Evolutionary conservation across 2,113 vertebrate species (phyloP).

Genomic region (Pleuronectes platessa): DNA sequence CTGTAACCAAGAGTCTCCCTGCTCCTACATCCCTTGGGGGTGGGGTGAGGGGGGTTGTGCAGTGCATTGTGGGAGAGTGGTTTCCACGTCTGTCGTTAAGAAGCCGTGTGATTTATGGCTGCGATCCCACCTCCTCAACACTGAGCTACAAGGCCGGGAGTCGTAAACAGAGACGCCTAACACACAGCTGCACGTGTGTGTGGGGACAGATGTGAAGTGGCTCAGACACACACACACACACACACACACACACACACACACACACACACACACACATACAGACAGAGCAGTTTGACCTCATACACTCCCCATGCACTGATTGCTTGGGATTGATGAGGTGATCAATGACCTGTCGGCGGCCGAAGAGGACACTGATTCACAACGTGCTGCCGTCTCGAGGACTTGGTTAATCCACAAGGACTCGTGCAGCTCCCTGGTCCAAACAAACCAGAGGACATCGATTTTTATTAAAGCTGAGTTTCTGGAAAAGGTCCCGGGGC

Average conservation of each 20-base stretch:
- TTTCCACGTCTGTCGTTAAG: constrained; percentile 29
- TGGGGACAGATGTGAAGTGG: not conserved
- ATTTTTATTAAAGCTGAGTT: constrained; percentile 17
- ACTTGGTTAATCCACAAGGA: constrained; percentile 32
- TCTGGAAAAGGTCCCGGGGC: constrained; percentile 28
- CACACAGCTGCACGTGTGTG: constrained; percentile 16
- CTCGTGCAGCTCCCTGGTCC: constrained; percentile 14
- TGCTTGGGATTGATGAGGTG: constrained; percentile 53
- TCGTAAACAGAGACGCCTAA: constrained; percentile 36
- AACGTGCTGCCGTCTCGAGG: constrained; percentile 25
- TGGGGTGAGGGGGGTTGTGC: not conserved
- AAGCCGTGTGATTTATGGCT: constrained; percentile 53
- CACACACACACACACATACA: constrained; percentile 6
- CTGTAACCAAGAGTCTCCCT: not conserved
- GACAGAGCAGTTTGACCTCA: constrained; percentile 24
- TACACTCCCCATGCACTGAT: constrained; percentile 24
- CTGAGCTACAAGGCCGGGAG: constrained; percentile 14
- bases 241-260: not conserved
- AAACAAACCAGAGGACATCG: not conserved
- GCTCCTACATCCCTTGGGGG: not conserved
- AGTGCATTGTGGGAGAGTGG: constrained; percentile 31
- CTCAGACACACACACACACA: not conserved
- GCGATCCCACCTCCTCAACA: constrained; percentile 28
- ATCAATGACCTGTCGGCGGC: constrained; percentile 52
- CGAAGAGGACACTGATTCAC: constrained; percentile 45